phyloP scores from a whole-genome alignment of 2,113 vertebrate genomes.

The Paralichthys olivaceus region DNA sequence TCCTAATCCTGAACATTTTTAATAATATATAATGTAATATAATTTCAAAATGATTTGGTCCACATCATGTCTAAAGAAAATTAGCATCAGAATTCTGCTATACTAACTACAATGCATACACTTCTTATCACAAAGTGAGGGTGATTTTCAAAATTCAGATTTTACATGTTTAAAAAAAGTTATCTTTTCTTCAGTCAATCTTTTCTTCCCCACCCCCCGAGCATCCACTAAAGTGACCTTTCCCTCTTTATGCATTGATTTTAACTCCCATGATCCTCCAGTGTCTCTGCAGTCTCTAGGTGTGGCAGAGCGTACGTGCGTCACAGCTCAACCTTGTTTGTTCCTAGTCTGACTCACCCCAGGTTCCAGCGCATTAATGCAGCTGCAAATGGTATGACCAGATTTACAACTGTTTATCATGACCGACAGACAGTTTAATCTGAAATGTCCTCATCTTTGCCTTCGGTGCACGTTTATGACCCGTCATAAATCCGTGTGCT shows the following conservation, averaged over 20 bases:
- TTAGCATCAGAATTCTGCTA: too few relatives aligned
- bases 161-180: too few relatives aligned
- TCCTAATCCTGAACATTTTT: too few relatives aligned
- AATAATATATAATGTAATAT: too few relatives aligned
- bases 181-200: too few relatives aligned
- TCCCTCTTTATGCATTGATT: slow-evolving; percentile 17
- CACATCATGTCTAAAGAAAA: too few relatives aligned
- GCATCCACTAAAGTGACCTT: slow-evolving; percentile 13
- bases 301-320: slow-evolving; percentile 53
- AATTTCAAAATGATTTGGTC: too few relatives aligned
- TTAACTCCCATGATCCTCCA: slow-evolving; percentile 46
- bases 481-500: background rate
- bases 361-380: slow-evolving; percentile 56
- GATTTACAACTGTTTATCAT: slow-evolving; percentile 17
- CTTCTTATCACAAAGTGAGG: too few relatives aligned
- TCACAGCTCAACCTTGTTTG: slow-evolving; percentile 71
- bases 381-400: slow-evolving; percentile 35
- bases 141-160: too few relatives aligned
- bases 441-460: slow-evolving; percentile 14
- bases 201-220: background rate
- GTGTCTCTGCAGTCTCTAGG: slow-evolving; percentile 68
- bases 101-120: too few relatives aligned
- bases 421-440: background rate
- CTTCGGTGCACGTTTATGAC: slow-evolving; percentile 31
- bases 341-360: slow-evolving; percentile 69